These are phyloP conservation scores for Naja naja DNA, from an alignment of 2,113 vertebrate genomes.

Conservation along the genomic window DNA sequence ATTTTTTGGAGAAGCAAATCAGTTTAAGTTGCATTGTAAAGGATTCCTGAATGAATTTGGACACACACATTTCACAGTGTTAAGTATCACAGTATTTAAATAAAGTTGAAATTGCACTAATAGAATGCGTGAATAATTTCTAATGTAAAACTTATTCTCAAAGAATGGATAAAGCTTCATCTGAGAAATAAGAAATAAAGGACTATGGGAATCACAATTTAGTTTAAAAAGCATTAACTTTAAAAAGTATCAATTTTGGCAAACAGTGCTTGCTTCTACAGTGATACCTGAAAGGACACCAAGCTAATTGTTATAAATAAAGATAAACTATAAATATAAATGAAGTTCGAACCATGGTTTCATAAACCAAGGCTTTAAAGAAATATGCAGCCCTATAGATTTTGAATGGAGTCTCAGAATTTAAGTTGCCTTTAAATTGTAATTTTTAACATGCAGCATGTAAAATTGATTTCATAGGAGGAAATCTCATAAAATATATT, in stretches of 20 bases:
- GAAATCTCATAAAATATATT: neutral
- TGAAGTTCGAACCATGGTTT: neutral
- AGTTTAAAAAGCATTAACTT: neutral
- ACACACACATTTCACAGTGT: conserved; percentile 28
- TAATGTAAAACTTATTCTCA: neutral
- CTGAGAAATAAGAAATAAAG: neutral
- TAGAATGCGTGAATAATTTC: neutral
- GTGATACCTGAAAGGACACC: neutral
- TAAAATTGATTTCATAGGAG: neutral
- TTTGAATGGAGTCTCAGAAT: neutral
- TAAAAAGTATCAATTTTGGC: neutral
- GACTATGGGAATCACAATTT: neutral
- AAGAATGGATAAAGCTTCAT: neutral
- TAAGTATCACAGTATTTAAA: conserved; percentile 36
- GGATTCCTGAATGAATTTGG: neutral
- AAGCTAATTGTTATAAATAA: neutral
- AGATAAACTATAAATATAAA: neutral
- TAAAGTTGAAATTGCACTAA: conserved; percentile 61
- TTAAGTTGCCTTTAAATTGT: neutral
- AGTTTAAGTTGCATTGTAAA: conserved; percentile 24
- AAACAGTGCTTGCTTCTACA: neutral
- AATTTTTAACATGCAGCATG: neutral
- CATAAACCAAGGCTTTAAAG: neutral
- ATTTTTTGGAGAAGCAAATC: conserved; percentile 48
- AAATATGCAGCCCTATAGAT: neutral